Percentiles rank a stretch among this genome's conserved stretches.
These are phyloP conservation scores for Heliconius melpomene DNA, from an alignment of 1,140 invertebrate genomes.

Conservation along the genomic window DNA sequence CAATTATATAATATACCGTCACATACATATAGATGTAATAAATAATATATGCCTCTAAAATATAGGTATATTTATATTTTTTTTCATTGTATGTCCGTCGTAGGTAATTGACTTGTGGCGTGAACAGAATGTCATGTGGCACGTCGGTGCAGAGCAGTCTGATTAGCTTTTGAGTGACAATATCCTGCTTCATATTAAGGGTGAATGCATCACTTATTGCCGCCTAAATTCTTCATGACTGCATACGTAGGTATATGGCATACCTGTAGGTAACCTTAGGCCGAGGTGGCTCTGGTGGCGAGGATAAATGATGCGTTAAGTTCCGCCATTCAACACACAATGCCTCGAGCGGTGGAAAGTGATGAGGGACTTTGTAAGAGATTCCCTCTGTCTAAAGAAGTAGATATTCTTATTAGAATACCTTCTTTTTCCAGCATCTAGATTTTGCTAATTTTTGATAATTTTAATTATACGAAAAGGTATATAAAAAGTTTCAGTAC, in stretches of 20 bases:
- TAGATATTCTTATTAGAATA: too few relatives aligned
- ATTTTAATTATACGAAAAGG: too few relatives aligned
- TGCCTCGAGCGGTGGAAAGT: neutral
- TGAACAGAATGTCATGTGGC: constrained; percentile 19
- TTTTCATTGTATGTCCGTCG: neutral
- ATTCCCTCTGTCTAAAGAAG: too few relatives aligned
- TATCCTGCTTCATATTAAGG: constrained; percentile 13
- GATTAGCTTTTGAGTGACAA: constrained; percentile 20
- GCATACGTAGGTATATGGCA: neutral
- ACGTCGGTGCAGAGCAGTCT: constrained; percentile 9
- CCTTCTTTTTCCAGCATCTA: too few relatives aligned
- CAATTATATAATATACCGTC: too few relatives aligned
- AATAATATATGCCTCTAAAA: neutral
- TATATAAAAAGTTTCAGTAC: too few relatives aligned
- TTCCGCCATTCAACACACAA: too few relatives aligned
- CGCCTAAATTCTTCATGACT: constrained; percentile 3
- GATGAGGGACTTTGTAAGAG: too few relatives aligned
- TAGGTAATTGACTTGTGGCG: constrained; percentile 24
- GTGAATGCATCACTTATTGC: constrained; percentile 8
- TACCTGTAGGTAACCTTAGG: too few relatives aligned
- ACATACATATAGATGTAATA: neutral
- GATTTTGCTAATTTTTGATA: too few relatives aligned
- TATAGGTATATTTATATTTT: neutral
- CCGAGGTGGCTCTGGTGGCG: too few relatives aligned
- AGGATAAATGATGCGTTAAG: too few relatives aligned